Evolutionary conservation across 2,888 invertebrate genomes (phyloP), one percentile per base, ranked within the genome.

Genomic region (Drosophila mulleri): DNA sequence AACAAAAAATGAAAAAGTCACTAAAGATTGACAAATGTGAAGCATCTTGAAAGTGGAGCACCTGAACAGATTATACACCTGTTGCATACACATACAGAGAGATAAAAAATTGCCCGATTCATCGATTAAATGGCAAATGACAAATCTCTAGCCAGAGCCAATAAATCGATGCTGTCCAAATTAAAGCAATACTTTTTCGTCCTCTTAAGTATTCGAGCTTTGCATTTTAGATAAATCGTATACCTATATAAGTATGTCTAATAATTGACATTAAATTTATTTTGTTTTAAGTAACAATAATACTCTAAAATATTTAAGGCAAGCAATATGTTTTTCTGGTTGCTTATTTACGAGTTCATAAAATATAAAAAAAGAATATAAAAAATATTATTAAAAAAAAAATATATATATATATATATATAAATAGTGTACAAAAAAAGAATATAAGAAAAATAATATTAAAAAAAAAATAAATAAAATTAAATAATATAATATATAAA

Each of bases 41-140:
- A 73, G 83, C 88, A 83, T 86, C 88, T 78, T 37, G 67, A 78
- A 84, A 81, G 70, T 85, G 50, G 84, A 85, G 81, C 84, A 88
- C 54, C 58, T 68, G 78, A 83, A 45, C 64, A 64, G 50, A 56
- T 72, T 59, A 67, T 57, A 64, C 57, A 75, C 52, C 53, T 45
- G 56, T 41, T 52, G 45, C 47, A 45, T 44, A 65, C 45, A 66
- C 29, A 66, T 23, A 65, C 53, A 62, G 68, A 64, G 53, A 47
- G 18, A 35, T 44, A 67, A 59, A 56, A 50, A 66, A 42, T 61
- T 53, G 45, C 26, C 48, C 39, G 29, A 48, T 32, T 71, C 77
- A 48, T 63, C 68, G 68, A 78, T 78, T 80, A 86, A 88, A 81
- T 81, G 81, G 76, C 78, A 76, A 83, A 74, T 72, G 83, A 88